Conservation (phyloP, 2,888 invertebrate genomes). For the Unio pictorum region DNA sequence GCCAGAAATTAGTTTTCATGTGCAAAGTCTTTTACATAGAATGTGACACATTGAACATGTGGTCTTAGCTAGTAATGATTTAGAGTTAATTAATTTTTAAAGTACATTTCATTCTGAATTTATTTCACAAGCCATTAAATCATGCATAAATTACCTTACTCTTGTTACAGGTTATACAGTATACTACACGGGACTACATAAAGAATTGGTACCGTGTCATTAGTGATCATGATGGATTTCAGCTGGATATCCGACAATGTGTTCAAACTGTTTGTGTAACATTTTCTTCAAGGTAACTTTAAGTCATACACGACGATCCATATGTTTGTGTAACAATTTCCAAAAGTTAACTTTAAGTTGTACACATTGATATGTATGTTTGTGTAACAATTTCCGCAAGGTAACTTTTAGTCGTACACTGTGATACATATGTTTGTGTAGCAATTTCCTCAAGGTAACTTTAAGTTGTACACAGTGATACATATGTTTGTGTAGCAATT, state of each 20-base stretch:
- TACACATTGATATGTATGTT: conserved; percentile 63
- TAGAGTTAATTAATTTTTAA: too few species aligned
- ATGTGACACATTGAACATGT: too few species aligned
- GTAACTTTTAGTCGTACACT: conserved; percentile 67
- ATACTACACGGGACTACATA: conserved; percentile 86
- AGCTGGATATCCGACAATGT: conserved; percentile 65
- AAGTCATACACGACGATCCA: neutral
- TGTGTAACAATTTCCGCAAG: conserved; percentile 82
- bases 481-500: conserved; percentile 78
- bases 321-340: conserved; percentile 80
- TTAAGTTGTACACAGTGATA: neutral
- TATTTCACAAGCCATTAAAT: too few species aligned
- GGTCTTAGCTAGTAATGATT: too few species aligned
- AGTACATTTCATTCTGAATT: too few species aligned
- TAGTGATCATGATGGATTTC: conserved; percentile 82
- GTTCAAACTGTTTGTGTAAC: conserved; percentile 80
- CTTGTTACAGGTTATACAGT: conserved; percentile 75
- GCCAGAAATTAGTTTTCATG: too few species aligned
- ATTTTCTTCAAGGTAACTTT: conserved; percentile 79
- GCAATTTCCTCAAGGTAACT: conserved; percentile 81
- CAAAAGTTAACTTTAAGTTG: conserved; percentile 75
- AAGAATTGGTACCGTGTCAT: conserved; percentile 77
- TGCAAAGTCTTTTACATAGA: too few species aligned
- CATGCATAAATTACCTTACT: neutral
- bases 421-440: conserved; percentile 75